Conservation (phyloP, 2,797 vertebrate species). For the Megalops cyprinoides region DNA sequence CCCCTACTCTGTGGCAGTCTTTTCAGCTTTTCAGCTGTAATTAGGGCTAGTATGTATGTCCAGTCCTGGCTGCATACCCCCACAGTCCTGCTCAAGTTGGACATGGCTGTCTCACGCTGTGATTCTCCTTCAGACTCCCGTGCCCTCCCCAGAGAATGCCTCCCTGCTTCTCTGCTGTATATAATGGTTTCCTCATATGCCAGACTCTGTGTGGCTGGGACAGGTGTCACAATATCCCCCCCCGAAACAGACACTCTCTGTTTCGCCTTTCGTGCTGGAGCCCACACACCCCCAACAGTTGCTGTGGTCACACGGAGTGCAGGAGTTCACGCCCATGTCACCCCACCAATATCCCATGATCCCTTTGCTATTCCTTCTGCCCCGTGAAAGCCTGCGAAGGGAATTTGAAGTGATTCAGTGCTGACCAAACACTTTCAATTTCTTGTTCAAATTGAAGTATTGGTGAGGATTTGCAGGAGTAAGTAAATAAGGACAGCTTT, state of each 20-base stretch:
- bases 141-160: conserved; percentile 44
- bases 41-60: no score
- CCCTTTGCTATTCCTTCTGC: conserved; percentile 27
- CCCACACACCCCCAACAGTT: conserved; percentile 59
- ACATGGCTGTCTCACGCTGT: conserved; percentile 53
- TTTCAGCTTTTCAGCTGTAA: no score
- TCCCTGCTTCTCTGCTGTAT: conserved; percentile 43
- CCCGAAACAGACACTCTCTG: conserved; percentile 48
- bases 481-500: background rate
- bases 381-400: background rate
- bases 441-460: conserved; percentile 8
- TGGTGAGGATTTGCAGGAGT: background rate
- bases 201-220: conserved; percentile 55
- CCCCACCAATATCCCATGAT: conserved; percentile 29
- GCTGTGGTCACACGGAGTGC: conserved; percentile 55
- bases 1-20: no score
- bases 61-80: no score
- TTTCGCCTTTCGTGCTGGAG: conserved; percentile 56
- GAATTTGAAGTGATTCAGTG: background rate
- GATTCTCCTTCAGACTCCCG: conserved; percentile 42
- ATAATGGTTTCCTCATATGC: conserved; percentile 61
- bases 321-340: conserved; percentile 56
- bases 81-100: background rate
- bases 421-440: background rate
- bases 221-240: conserved; percentile 61